Evolutionary conservation across 1,140 invertebrate genomes (phyloP).

Genomic region (Theocolax elegans): DNA sequence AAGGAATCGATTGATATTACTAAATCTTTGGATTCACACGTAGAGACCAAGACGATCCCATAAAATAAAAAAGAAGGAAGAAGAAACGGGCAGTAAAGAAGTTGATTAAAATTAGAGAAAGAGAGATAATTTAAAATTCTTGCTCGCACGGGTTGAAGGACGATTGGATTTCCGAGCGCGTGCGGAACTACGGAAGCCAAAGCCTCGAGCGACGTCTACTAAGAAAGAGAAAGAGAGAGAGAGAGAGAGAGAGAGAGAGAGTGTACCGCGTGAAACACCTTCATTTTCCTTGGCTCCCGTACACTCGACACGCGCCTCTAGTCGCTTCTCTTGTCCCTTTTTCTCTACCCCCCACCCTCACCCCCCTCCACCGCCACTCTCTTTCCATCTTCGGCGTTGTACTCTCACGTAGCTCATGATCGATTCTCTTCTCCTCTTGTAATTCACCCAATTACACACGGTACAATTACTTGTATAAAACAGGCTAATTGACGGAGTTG

Average conservation of each 20-base stretch:
- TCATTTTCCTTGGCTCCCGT: slow-evolving; percentile 24
- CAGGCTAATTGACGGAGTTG: slow-evolving; percentile 9
- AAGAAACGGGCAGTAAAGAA: background rate
- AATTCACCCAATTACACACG: slow-evolving; percentile 25
- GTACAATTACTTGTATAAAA: slow-evolving; percentile 5
- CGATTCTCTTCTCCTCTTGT: slow-evolving; percentile 16
- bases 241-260: background rate
- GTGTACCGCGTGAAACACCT: slow-evolving; percentile 14
- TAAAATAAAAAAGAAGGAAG: too few relatives aligned
- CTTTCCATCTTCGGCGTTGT: too few relatives aligned
- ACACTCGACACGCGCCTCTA: slow-evolving; percentile 1
- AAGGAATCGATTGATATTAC: too few relatives aligned
- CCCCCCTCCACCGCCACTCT: background rate
- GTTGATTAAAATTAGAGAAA: background rate
- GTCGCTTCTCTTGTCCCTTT: background rate
- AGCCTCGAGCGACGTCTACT: background rate
- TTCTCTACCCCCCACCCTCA: background rate
- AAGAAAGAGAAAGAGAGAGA: background rate
- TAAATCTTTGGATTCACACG: too few relatives aligned
- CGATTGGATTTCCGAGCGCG: slow-evolving; percentile 29
- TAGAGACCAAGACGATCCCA: too few relatives aligned
- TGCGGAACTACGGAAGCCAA: slow-evolving; percentile 14
- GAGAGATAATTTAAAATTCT: background rate
- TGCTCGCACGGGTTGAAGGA: background rate
- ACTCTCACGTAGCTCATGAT: background rate